Percentiles rank a stretch among this genome's conserved stretches.
These are phyloP conservation scores for Lagopus muta DNA, from an alignment of 2,113 vertebrate species.

Conservation along the genomic window DNA sequence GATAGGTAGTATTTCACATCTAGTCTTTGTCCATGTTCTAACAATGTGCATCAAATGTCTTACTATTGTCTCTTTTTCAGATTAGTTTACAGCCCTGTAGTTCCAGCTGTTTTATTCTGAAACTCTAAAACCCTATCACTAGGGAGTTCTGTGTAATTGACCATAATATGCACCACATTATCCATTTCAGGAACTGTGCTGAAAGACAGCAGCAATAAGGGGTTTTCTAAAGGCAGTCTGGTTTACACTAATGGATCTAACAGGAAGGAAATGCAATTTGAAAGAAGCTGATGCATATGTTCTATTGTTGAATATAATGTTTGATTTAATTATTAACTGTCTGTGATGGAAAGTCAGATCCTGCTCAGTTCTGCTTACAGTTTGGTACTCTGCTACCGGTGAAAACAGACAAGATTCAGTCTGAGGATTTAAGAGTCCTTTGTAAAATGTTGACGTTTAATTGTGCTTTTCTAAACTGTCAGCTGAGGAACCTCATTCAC, in stretches of 20 bases:
- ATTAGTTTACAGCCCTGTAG: slow-evolving; percentile 80
- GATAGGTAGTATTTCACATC: not conserved
- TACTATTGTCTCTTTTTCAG: slow-evolving; percentile 76
- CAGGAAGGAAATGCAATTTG: slow-evolving; percentile 96
- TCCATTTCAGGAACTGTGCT: slow-evolving; percentile 89
- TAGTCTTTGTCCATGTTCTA: slow-evolving; percentile 60
- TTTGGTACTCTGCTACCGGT: slow-evolving; percentile 74
- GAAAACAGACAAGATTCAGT: slow-evolving; percentile 65
- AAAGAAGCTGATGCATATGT: slow-evolving; percentile 94
- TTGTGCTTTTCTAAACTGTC: slow-evolving; percentile 70
- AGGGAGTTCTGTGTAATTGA: slow-evolving; percentile 91
- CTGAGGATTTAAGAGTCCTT: slow-evolving; percentile 67
- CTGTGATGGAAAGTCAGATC: slow-evolving; percentile 87
- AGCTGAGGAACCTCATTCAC: slow-evolving; percentile 61
- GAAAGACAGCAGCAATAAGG: slow-evolving; percentile 89
- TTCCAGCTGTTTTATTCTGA: slow-evolving; percentile 90
- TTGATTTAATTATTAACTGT: slow-evolving; percentile 96
- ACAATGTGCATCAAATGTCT: slow-evolving; percentile 55
- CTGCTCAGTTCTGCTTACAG: slow-evolving; percentile 75
- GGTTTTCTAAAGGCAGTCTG: slow-evolving; percentile 91
- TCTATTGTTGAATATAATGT: slow-evolving; percentile 91
- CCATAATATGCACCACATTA: slow-evolving; percentile 91
- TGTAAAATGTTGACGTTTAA: slow-evolving; percentile 66
- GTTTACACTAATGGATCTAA: slow-evolving; percentile 91
- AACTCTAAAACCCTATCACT: slow-evolving; percentile 84